phyloP scores from a whole-genome alignment of 2,888 invertebrate species.

The Pemphredon lugubris region DNA sequence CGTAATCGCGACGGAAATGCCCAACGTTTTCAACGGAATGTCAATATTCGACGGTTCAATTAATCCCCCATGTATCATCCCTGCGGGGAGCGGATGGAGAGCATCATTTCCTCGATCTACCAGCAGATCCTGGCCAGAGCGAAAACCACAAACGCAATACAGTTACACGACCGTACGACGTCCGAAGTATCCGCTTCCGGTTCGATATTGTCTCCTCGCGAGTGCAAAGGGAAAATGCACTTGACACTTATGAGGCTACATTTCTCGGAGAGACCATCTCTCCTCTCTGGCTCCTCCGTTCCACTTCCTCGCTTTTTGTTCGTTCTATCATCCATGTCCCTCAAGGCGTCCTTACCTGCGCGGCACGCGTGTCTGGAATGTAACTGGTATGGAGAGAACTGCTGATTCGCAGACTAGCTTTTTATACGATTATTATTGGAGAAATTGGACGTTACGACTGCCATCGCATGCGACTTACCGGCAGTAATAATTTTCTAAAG shows the following conservation, averaged over 20 bases:
- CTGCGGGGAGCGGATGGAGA: constrained; percentile 35
- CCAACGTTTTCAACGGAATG: constrained; percentile 59
- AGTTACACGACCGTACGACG: constrained; percentile 21
- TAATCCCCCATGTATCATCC: constrained; percentile 64
- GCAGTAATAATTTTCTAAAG: no score
- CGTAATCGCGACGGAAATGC: constrained; percentile 50
- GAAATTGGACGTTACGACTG: no score
- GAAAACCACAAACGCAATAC: constrained; percentile 37
- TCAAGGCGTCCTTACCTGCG: not conserved
- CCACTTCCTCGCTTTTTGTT: not conserved
- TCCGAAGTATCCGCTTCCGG: constrained; percentile 10
- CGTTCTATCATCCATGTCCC: not conserved
- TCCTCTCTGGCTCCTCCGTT: not conserved
- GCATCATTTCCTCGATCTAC: constrained; percentile 23
- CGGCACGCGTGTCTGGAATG: constrained; percentile 30
- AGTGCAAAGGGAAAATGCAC: constrained; percentile 51
- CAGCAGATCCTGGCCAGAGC: constrained; percentile 20
- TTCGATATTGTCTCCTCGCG: constrained; percentile 51
- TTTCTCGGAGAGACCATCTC: constrained; percentile 26
- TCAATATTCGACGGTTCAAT: constrained; percentile 74
- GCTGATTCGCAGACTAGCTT: constrained; percentile 12
- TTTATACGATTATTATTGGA: no score
- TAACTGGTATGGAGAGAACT: constrained; percentile 5
- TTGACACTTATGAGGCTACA: constrained; percentile 57
- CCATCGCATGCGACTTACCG: no score